Evolutionary conservation across 1,140 invertebrate species (phyloP).

Genomic region (Anastrepha obliqua): DNA sequence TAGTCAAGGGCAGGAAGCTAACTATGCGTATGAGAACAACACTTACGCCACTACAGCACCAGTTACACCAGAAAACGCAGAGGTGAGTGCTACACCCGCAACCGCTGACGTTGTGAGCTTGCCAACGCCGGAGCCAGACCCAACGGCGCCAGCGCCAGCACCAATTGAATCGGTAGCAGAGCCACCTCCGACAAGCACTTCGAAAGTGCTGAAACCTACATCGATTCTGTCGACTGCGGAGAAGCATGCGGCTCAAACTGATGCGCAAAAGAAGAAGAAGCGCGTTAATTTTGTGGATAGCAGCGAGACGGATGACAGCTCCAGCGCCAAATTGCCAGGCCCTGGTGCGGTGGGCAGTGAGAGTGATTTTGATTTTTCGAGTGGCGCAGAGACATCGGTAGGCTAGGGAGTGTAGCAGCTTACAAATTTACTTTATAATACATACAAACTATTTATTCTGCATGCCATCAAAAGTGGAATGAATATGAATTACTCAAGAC

Average conservation of each 20-base stretch:
- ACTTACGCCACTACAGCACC: constrained; percentile 53
- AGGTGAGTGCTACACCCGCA: no score
- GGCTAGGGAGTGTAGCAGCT: neutral
- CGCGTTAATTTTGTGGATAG: constrained; percentile 74
- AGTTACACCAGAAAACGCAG: neutral
- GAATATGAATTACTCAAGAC: no score
- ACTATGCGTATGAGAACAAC: neutral
- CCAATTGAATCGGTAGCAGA: neutral
- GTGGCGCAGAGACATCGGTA: constrained; percentile 11
- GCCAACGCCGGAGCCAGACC: neutral
- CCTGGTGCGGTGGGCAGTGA: constrained; percentile 60
- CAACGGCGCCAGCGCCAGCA: neutral
- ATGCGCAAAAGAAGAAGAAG: constrained; percentile 72
- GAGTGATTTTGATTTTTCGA: constrained; percentile 72
- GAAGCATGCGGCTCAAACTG: constrained; percentile 66
- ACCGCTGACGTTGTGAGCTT: neutral
- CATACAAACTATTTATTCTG: neutral
- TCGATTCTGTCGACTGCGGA: constrained; percentile 71
- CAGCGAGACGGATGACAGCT: constrained; percentile 74
- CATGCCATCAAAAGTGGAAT: no score
- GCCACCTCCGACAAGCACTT: neutral
- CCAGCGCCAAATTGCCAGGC: constrained; percentile 65
- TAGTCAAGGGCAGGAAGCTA: neutral
- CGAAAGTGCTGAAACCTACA: constrained; percentile 64
- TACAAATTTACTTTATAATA: neutral